Evolutionary conservation across 2,113 vertebrate genomes (phyloP).

Genomic region (Scartelaos histophorus): DNA sequence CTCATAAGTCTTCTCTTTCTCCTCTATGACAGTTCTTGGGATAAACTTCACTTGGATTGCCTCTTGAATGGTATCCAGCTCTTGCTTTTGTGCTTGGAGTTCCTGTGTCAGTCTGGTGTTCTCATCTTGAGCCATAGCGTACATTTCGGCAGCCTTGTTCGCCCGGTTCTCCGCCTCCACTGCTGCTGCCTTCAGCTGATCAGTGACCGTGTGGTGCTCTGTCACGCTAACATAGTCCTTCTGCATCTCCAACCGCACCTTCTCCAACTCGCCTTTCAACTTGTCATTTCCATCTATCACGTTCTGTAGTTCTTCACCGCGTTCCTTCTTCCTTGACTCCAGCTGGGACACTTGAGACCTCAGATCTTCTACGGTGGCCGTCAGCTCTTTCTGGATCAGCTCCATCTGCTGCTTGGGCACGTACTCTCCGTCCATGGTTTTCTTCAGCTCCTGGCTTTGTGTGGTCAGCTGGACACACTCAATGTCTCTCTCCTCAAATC

Average conservation of each 20-base stretch:
- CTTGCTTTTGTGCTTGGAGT: constrained; percentile 86
- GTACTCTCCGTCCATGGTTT: constrained; percentile 76
- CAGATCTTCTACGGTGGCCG: constrained; percentile 74
- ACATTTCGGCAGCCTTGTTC: constrained; percentile 57
- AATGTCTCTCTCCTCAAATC: constrained; percentile 72
- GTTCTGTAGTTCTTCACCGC: constrained; percentile 74
- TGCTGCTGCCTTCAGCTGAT: constrained; percentile 58
- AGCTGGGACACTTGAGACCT: constrained; percentile 77
- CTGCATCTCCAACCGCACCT: constrained; percentile 72
- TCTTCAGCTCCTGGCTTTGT: constrained; percentile 79
- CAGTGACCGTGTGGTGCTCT: constrained; percentile 73
- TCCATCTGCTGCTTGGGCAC: constrained; percentile 80
- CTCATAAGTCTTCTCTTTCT: constrained; percentile 79
- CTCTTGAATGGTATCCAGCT: constrained; percentile 90
- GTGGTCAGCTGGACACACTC: constrained; percentile 65
- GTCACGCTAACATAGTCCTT: constrained; percentile 73
- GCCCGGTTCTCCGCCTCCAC: constrained; percentile 63
- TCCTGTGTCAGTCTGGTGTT: constrained; percentile 79
- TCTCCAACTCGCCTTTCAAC: constrained; percentile 78
- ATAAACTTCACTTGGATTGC: constrained; percentile 88
- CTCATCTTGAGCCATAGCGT: constrained; percentile 76
- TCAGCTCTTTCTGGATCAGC: constrained; percentile 75
- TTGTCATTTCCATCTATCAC: constrained; percentile 80
- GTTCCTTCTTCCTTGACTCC: constrained; percentile 72
- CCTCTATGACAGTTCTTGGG: constrained; percentile 77